Evolutionary conservation across 1,140 invertebrate genomes (phyloP).

Genomic region (Drosophila lini): DNA sequence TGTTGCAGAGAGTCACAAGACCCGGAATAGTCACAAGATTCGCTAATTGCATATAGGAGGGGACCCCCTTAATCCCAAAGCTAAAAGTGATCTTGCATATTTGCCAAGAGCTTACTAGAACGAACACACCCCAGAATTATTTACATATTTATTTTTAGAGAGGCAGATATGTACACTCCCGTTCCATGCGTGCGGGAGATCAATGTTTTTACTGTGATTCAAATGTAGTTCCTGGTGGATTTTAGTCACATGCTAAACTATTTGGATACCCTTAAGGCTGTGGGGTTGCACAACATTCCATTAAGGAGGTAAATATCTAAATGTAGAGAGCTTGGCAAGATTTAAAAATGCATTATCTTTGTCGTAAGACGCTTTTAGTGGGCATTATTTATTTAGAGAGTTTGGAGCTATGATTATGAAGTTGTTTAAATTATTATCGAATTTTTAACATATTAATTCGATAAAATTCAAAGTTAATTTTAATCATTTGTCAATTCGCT

Average conservation of each 20-base stretch:
- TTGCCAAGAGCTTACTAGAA: slow-evolving; percentile 22
- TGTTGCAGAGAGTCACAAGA: slow-evolving; percentile 1
- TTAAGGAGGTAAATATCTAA: not conserved
- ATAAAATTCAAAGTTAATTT: no score
- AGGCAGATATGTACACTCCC: not conserved
- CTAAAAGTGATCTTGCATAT: slow-evolving; percentile 14
- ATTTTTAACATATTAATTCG: not conserved
- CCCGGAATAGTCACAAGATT: slow-evolving; percentile 13
- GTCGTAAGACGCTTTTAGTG: not conserved
- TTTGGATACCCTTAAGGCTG: not conserved
- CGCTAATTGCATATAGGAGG: slow-evolving; percentile 12
- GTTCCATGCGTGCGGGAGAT: slow-evolving; percentile 1
- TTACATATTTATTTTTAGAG: slow-evolving; percentile 18
- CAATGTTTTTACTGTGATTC: slow-evolving; percentile 3
- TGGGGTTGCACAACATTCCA: not conserved
- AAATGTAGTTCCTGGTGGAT: slow-evolving; percentile 8
- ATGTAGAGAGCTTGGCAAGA: not conserved
- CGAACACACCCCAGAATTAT: slow-evolving; percentile 16
- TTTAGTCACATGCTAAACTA: not conserved
- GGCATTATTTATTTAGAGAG: not conserved
- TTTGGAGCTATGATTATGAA: not conserved
- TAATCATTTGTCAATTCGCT: no score
- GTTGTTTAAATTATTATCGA: not conserved
- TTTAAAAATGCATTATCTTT: not conserved
- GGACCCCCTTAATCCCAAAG: not conserved